Conservation (phyloP, 2,888 invertebrate species). For the Lamellibrachia satsuma region DNA sequence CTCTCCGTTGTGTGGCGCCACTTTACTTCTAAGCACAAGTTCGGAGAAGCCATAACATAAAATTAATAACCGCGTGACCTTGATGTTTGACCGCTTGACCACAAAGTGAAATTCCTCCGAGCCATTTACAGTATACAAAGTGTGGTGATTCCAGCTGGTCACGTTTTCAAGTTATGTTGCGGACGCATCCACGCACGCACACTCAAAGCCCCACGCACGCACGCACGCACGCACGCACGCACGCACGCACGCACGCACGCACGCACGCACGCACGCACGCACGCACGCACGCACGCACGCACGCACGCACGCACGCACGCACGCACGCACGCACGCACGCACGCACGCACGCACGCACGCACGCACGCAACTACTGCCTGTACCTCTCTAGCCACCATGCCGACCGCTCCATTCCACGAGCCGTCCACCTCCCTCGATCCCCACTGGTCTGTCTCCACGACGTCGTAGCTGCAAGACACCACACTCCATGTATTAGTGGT, state of each 20-base stretch:
- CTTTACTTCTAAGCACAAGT: no score
- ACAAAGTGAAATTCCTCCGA: no score
- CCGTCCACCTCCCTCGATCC: not conserved
- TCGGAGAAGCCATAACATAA: no score
- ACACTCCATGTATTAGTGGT: not conserved
- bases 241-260: not conserved
- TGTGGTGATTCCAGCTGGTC: no score
- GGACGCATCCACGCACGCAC: not conserved
- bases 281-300: not conserved
- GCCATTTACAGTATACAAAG: no score
- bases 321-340: not conserved
- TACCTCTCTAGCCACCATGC: slow-evolving; percentile 18
- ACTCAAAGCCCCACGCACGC: no score
- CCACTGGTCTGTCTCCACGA: not conserved
- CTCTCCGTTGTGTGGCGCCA: no score
- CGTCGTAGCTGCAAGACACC: not conserved
- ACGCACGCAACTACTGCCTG: not conserved
- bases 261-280: not conserved
- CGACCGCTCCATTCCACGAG: slow-evolving; percentile 20
- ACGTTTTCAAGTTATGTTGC: no score
- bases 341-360: not conserved
- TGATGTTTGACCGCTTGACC: no score
- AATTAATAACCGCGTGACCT: no score
- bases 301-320: not conserved
- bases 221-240: not conserved